phyloP scores from a whole-genome alignment of 2,113 vertebrate genomes.

The Ornithorhynchus anatinus region DNA sequence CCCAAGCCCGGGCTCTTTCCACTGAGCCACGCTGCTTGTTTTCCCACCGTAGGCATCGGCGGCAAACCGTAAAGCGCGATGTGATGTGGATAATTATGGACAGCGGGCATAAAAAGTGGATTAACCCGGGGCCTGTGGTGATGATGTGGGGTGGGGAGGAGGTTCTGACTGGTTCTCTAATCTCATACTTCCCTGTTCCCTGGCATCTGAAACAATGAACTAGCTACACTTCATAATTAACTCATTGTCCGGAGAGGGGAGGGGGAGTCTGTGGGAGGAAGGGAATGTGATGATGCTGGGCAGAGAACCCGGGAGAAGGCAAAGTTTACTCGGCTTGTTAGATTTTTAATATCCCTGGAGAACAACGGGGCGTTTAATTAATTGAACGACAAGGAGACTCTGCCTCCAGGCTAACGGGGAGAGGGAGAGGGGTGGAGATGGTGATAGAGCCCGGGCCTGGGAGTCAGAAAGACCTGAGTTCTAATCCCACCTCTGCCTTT shows the following conservation, averaged over 20 bases:
- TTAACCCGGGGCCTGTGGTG: constrained; percentile 49
- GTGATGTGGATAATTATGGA: constrained; percentile 41
- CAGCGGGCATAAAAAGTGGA: constrained; percentile 44
- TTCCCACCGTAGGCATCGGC: background rate
- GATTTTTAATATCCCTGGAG: background rate
- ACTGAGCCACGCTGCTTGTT: too few species aligned
- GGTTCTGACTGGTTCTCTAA: constrained; percentile 54
- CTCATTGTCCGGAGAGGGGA: constrained; percentile 59
- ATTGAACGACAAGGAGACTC: constrained; percentile 16
- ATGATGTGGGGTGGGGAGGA: too few species aligned
- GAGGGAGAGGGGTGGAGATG: background rate
- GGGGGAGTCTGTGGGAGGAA: background rate
- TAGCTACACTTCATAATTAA: constrained; percentile 70
- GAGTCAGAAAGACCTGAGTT: too few species aligned
- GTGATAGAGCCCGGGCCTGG: accelerated
- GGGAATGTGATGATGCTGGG: background rate
- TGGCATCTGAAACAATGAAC: constrained; percentile 44
- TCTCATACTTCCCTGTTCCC: constrained; percentile 41
- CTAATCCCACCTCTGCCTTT: background rate
- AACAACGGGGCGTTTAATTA: constrained; percentile 46
- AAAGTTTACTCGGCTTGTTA: constrained; percentile 36
- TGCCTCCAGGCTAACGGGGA: background rate
- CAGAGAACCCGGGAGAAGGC: background rate
- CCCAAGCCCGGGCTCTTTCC: too few species aligned
- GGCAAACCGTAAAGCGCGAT: background rate